Conservation (phyloP, 2,888 invertebrate genomes). For the Lissonota sp. region DNA sequence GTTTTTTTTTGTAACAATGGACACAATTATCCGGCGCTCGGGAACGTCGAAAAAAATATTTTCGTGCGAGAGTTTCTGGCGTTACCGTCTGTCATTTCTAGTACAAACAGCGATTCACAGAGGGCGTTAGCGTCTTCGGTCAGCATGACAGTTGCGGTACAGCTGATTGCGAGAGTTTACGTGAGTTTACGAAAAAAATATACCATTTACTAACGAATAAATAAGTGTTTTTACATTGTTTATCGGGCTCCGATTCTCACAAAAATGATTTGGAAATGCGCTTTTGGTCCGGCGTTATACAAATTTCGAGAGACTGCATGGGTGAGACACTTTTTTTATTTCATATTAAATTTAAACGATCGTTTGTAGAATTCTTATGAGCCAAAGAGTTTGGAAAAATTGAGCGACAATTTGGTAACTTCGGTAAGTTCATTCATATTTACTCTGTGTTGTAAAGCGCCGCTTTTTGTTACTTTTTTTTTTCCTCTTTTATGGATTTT, state of each 20-base stretch:
- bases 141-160: not conserved
- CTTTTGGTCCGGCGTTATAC: slow-evolving; percentile 89
- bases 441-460: not conserved
- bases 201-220: too few species aligned
- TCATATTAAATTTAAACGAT: slow-evolving; percentile 5
- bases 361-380: slow-evolving; percentile 87
- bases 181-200: too few species aligned
- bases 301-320: slow-evolving; percentile 87
- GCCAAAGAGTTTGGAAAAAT: slow-evolving; percentile 88
- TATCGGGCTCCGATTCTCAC: not conserved
- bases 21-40: slow-evolving; percentile 21
- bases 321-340: slow-evolving; percentile 81
- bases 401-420: slow-evolving; percentile 90
- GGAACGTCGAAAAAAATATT: too few species aligned
- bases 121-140: not conserved
- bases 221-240: not conserved
- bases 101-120: not conserved
- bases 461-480: slow-evolving; percentile 10
- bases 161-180: not conserved
- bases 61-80: too few species aligned
- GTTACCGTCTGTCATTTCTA: not conserved
- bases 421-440: slow-evolving; percentile 85
- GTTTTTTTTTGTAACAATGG: slow-evolving; percentile 62
- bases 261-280: slow-evolving; percentile 86
- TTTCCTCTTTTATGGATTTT: not conserved